phyloP scores from a whole-genome alignment of 2,113 vertebrate species.

The Stegostoma tigrinum region DNA sequence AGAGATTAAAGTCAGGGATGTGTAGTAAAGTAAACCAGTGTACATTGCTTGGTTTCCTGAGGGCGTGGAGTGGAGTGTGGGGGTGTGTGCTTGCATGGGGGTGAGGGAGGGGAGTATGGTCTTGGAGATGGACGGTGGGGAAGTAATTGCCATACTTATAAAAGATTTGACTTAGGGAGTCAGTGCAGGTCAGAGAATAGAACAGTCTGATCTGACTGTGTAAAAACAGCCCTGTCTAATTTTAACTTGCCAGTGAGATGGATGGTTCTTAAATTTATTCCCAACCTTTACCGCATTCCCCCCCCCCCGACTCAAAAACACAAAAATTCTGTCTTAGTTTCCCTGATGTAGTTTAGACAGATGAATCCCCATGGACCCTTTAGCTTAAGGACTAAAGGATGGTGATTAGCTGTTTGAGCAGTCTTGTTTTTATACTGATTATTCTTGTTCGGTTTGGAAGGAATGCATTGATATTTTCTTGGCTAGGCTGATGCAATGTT shows the following conservation, averaged over 20 bases:
- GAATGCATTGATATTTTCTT: neutral
- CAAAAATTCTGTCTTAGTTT: neutral
- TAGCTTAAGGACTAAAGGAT: neutral
- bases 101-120: no score
- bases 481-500: neutral
- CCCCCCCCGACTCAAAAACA: neutral
- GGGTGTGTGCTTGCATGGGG: no score
- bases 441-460: neutral
- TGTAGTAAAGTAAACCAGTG: no score
- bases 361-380: neutral
- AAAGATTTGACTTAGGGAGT: neutral
- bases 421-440: neutral
- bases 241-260: neutral
- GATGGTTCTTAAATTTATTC: constrained; percentile 13
- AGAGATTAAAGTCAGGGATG: no score
- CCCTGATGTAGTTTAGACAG: neutral
- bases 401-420: neutral
- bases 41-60: neutral
- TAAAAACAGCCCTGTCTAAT: neutral
- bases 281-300: neutral
- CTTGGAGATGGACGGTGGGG: neutral
- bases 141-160: neutral
- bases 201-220: constrained; percentile 14
- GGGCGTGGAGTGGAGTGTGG: no score
- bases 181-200: neutral